phyloP scores from a whole-genome alignment of 2,797 vertebrate species.

The Diglossa cyanea region DNA sequence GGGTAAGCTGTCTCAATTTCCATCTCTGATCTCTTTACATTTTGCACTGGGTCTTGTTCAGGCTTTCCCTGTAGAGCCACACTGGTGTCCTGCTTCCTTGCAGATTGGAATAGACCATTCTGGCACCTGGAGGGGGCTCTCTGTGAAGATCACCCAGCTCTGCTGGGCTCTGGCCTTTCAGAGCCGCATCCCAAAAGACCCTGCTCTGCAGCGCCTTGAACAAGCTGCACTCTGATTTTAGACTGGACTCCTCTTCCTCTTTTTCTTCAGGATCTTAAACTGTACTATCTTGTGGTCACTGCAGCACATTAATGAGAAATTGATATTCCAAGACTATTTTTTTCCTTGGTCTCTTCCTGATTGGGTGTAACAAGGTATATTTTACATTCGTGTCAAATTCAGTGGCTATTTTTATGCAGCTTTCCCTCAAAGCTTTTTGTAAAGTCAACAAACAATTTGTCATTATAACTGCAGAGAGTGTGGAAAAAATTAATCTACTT shows the following conservation, averaged over 20 bases:
- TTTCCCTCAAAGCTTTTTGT: neutral
- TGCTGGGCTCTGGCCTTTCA: neutral
- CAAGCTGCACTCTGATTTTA: neutral
- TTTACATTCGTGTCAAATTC: neutral
- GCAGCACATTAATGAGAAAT: neutral
- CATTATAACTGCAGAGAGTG: neutral
- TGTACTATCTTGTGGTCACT: neutral
- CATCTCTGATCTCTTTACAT: neutral
- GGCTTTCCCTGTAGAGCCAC: neutral
- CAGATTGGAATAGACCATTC: neutral
- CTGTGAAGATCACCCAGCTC: neutral
- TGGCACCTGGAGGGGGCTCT: neutral
- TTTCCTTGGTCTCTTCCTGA: neutral
- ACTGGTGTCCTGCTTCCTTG: neutral
- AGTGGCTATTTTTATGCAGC: neutral
- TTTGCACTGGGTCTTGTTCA: neutral
- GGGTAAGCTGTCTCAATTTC: neutral
- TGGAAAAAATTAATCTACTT: neutral
- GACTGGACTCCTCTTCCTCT: neutral
- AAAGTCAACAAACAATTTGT: neutral
- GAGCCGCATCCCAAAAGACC: neutral
- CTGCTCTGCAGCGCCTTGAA: neutral
- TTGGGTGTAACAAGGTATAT: neutral
- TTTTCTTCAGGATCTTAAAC: neutral
- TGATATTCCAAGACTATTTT: neutral